A percentile compares a stretch with the other conserved stretches of the same genome.
Conservation (phyloP, 2,888 invertebrate genomes). For the Ectemnius continuus region DNA sequence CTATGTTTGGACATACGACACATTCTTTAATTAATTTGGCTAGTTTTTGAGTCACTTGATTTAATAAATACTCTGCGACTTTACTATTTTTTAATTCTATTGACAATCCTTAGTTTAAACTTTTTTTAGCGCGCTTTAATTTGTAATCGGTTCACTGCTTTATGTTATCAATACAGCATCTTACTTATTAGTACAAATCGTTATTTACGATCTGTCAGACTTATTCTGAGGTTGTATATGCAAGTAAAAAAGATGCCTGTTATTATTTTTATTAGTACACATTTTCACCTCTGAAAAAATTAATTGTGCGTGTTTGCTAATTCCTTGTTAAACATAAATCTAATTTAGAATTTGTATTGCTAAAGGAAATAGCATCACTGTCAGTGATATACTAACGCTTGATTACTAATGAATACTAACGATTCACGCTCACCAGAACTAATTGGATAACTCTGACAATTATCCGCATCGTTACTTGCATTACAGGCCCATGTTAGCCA, state of each 20-base stretch:
- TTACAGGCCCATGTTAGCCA: no score
- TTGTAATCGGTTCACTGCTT: conserved; percentile 31
- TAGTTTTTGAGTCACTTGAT: conserved; percentile 22
- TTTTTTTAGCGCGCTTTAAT: conserved; percentile 30
- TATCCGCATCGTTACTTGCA: no score
- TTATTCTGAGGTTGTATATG: conserved; percentile 39
- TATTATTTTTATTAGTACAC: conserved; percentile 33
- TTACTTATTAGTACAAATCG: conserved; percentile 39
- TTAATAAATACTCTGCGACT: conserved; percentile 54
- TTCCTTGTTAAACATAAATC: conserved; percentile 9
- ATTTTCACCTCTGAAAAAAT: conserved; percentile 19
- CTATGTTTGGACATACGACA: no score
- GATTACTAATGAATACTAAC: background rate
- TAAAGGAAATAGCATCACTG: conserved; percentile 3
- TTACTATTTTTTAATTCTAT: conserved; percentile 48
- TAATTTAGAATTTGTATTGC: conserved; percentile 13
- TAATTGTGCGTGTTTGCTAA: conserved; percentile 12
- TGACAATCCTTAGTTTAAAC: conserved; percentile 50
- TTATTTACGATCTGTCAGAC: conserved; percentile 45
- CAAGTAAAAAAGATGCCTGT: conserved; percentile 25
- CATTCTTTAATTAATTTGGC: no score
- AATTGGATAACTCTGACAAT: no score
- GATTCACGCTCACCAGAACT: background rate
- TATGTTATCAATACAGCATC: conserved; percentile 34
- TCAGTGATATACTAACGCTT: background rate